A percentile compares a stretch with the other conserved stretches of the same genome.
These are phyloP conservation scores for Drosophila merina DNA, from an alignment of 2,888 invertebrate genomes.

Conservation along the genomic window DNA sequence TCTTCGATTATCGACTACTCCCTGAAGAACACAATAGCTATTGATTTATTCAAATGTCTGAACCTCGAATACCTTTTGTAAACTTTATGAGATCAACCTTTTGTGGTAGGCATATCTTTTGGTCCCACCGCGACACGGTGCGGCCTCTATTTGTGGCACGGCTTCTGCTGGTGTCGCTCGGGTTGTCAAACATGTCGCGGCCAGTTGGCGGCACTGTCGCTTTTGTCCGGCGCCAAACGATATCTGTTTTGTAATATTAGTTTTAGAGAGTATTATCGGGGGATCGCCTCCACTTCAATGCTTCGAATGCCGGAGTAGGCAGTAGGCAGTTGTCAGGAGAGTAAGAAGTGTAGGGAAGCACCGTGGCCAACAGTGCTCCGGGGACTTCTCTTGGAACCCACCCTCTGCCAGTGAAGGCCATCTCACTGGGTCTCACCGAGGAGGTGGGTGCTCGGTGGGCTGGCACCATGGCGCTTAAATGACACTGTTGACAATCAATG, in stretches of 20 bases:
- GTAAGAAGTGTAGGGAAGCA: conserved; percentile 39
- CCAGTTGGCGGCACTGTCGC: conserved; percentile 81
- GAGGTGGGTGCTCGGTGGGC: conserved; percentile 18
- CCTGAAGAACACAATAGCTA: not conserved
- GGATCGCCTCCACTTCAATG: conserved; percentile 80
- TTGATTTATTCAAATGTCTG: not conserved
- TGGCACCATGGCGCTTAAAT: conserved; percentile 70
- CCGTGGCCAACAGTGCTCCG: not conserved
- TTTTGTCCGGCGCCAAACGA: conserved; percentile 79
- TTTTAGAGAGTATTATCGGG: conserved; percentile 81
- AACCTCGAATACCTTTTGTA: not conserved
- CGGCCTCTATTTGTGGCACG: conserved; percentile 45
- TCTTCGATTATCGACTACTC: not conserved
- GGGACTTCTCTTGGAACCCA: conserved; percentile 32
- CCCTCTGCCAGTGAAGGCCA: conserved; percentile 36
- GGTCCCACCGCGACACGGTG: conserved; percentile 41
- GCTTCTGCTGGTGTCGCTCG: conserved; percentile 64
- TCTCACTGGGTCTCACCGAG: conserved; percentile 28
- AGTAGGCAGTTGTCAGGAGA: not conserved
- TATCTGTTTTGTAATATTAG: conserved; percentile 81
- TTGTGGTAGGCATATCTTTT: conserved; percentile 1
- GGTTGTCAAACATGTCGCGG: conserved; percentile 82
- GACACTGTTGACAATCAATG: conserved; percentile 75
- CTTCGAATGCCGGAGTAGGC: conserved; percentile 34
- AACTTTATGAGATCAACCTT: not conserved